Conservation (phyloP, 1,140 invertebrate species). For the Meteorus sp. region DNA sequence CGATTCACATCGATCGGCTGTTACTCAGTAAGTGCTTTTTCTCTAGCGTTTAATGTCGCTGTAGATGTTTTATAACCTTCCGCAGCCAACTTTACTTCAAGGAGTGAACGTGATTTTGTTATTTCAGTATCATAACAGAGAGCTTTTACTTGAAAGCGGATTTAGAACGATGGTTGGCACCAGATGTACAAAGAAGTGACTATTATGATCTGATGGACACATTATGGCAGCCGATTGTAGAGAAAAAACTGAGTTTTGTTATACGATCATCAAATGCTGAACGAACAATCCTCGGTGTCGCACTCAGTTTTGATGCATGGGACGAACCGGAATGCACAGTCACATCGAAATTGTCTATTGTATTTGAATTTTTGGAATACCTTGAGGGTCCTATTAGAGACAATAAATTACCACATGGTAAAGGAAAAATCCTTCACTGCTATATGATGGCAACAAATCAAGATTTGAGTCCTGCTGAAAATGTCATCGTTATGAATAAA, state of each 20-base stretch:
- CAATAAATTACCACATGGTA: constrained; percentile 64
- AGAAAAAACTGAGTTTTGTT: constrained; percentile 72
- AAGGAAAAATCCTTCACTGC: constrained; percentile 75
- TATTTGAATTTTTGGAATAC: constrained; percentile 79
- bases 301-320: constrained; percentile 77
- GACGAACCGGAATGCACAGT: constrained; percentile 76
- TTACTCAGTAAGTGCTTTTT: constrained; percentile 61
- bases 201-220: constrained; percentile 68
- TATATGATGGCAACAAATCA: constrained; percentile 82
- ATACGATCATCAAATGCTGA: constrained; percentile 55
- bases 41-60: constrained; percentile 53
- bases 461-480: constrained; percentile 68
- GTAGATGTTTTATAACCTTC: too few species aligned
- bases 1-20: constrained; percentile 66
- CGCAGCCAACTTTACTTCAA: constrained; percentile 4
- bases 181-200: constrained; percentile 65
- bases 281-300: constrained; percentile 63
- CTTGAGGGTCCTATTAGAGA: constrained; percentile 73
- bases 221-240: constrained; percentile 69
- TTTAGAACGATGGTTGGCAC: constrained; percentile 74
- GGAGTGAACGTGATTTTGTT: background rate
- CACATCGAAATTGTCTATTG: constrained; percentile 66
- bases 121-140: constrained; percentile 73
- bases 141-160: constrained; percentile 86
- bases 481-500: constrained; percentile 73